These are phyloP conservation scores for Montipora foliosa DNA, from an alignment of 64 coral and sea anemone species.

Conservation along the genomic window DNA sequence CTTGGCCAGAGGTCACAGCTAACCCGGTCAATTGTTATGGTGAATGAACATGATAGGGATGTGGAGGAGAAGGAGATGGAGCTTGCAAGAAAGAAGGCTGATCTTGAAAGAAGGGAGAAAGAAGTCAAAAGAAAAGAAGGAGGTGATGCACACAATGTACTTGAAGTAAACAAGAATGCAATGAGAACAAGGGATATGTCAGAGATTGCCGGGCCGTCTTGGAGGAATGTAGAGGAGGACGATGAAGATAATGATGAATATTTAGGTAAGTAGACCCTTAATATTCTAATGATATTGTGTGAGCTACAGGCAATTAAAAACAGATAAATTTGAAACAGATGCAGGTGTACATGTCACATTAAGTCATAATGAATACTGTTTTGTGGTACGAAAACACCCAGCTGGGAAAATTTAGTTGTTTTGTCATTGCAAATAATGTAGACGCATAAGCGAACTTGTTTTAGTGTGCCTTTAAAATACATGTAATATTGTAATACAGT, in stretches of 20 bases:
- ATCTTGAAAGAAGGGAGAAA: conserved; percentile 21
- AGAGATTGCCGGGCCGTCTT: too few relatives aligned
- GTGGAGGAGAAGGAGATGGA: conserved; percentile 56
- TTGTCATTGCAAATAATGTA: not conserved
- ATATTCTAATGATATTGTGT: not conserved
- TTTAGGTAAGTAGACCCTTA: conserved; percentile 30
- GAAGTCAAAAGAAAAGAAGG: conserved; percentile 5
- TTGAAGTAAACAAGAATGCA: not conserved
- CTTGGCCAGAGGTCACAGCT: conserved; percentile 40
- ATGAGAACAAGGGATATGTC: not conserved
- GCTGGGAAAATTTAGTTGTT: not conserved
- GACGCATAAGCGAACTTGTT: not conserved
- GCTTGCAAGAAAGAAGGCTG: conserved; percentile 21
- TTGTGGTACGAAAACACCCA: too few relatives aligned
- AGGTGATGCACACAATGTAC: not conserved
- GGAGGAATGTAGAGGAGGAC: too few relatives aligned
- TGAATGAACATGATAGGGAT: conserved; percentile 46
- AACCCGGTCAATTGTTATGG: conserved; percentile 45
- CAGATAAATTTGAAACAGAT: not conserved
- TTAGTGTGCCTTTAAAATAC: not conserved
- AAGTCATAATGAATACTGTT: not conserved
- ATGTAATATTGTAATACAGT: not conserved
- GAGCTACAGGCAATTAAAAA: not conserved
- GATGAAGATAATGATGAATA: conserved; percentile 24
- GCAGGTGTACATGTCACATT: not conserved